phyloP scores from a whole-genome alignment of 2,797 vertebrate species.

The Nyctibius grandis region DNA sequence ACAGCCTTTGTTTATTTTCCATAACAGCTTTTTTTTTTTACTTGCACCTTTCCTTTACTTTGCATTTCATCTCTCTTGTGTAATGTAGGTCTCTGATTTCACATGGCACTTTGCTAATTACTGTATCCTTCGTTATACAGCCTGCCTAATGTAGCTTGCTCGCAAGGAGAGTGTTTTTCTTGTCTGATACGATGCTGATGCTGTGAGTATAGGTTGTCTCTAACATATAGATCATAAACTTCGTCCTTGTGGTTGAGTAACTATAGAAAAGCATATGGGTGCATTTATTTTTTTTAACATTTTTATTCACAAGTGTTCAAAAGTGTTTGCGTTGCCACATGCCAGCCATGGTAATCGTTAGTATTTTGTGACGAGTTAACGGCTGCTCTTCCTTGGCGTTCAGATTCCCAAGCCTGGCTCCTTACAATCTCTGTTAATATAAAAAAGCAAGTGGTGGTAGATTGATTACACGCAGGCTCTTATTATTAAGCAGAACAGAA shows the following conservation, averaged over 20 bases:
- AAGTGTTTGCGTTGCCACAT: not conserved
- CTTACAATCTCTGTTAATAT: not conserved
- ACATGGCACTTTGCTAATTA: slow-evolving; percentile 37
- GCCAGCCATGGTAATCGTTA: not conserved
- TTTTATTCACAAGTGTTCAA: not conserved
- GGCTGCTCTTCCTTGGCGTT: not conserved
- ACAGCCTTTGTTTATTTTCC: not conserved
- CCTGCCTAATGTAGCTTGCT: not conserved
- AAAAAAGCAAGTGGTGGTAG: slow-evolving; percentile 51
- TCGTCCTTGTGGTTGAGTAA: not conserved
- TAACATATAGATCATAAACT: not conserved
- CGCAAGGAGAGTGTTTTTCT: not conserved
- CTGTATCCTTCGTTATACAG: not conserved
- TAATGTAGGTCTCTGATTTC: slow-evolving; percentile 37
- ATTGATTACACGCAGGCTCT: slow-evolving; percentile 64
- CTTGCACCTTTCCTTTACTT: not conserved
- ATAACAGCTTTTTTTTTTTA: not conserved
- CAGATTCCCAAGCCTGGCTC: not conserved
- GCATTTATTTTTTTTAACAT: not conserved
- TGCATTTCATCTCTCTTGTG: not conserved
- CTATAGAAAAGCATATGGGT: not conserved
- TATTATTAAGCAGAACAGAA: slow-evolving; percentile 73
- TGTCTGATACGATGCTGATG: not conserved
- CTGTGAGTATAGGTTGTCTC: not conserved
- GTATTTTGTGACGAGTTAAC: slow-evolving; percentile 4